These are phyloP conservation scores for Cossypha heuglini DNA, from an alignment of 2,797 vertebrate species.

Conservation along the genomic window DNA sequence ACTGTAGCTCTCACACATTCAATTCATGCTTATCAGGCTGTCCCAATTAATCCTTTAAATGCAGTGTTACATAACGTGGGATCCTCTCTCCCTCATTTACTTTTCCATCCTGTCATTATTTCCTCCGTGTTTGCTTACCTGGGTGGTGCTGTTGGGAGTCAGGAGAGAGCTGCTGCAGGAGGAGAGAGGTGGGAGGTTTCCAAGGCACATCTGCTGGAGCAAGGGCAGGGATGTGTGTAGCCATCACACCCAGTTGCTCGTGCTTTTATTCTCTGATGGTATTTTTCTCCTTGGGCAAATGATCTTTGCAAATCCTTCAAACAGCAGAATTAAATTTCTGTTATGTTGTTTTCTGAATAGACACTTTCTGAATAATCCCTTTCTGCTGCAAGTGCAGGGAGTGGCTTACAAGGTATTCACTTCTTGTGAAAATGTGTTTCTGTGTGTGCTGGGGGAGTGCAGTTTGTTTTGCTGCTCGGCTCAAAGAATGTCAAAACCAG, in stretches of 20 bases:
- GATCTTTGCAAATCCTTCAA: not conserved
- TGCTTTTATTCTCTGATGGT: not conserved
- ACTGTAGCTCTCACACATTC: conserved; percentile 44
- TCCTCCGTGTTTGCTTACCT: not conserved
- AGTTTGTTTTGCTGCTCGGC: not conserved
- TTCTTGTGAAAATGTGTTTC: not conserved
- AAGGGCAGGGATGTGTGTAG: fast-evolving
- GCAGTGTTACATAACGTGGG: conserved; percentile 17
- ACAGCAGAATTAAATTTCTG: not conserved
- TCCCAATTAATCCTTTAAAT: conserved; percentile 63
- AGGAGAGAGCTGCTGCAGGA: not conserved
- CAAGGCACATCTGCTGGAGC: not conserved
- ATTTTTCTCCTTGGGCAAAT: not conserved
- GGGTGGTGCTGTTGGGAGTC: not conserved
- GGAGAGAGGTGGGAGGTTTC: not conserved
- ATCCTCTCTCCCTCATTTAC: conserved; percentile 31
- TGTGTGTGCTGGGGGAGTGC: not conserved
- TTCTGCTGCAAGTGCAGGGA: not conserved
- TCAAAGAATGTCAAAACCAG: not conserved
- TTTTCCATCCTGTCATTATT: conserved; percentile 23
- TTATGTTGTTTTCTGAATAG: not conserved
- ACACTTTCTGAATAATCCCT: not conserved
- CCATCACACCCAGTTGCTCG: not conserved
- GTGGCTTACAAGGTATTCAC: not conserved
- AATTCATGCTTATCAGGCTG: conserved; percentile 57